These are phyloP conservation scores for Gastrophryne carolinensis DNA, from an alignment of 2,797 vertebrate genomes.

Conservation along the genomic window DNA sequence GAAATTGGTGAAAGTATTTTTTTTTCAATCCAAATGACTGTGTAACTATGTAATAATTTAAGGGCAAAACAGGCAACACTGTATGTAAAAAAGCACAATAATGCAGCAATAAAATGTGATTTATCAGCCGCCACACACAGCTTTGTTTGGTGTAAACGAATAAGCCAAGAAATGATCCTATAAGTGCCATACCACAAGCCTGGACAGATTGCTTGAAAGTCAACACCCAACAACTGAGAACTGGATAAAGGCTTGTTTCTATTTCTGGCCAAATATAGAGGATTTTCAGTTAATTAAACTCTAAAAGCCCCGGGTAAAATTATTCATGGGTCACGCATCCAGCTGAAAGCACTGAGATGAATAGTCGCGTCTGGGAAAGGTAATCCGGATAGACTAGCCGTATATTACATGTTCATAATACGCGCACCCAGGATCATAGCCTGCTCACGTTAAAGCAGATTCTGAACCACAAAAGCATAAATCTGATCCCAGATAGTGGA, in stretches of 20 bases:
- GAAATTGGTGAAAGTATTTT: too few relatives aligned
- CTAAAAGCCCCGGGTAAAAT: constrained; percentile 14
- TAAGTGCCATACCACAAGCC: constrained; percentile 19
- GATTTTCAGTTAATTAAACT: constrained; percentile 39
- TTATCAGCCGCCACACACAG: constrained; percentile 11
- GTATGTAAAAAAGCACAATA: background rate
- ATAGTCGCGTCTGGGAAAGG: background rate
- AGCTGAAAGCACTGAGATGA: background rate
- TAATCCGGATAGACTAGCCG: background rate
- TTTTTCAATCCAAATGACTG: too few relatives aligned
- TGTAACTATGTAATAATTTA: too few relatives aligned
- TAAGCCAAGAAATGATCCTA: constrained; percentile 13
- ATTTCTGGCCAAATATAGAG: constrained; percentile 8
- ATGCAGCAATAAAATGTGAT: background rate
- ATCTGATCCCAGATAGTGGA: background rate
- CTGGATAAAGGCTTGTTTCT: constrained; percentile 20
- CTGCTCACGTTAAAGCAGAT: background rate
- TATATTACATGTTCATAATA: background rate
- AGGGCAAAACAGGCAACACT: too few relatives aligned
- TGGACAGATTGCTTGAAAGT: constrained; percentile 33
- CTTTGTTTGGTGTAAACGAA: constrained; percentile 6
- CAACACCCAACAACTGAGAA: constrained; percentile 36
- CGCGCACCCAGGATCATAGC: background rate
- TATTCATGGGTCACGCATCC: background rate
- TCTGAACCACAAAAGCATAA: background rate